phyloP scores from a whole-genome alignment of 1,140 invertebrate genomes.

The Odontomachus brunneus region DNA sequence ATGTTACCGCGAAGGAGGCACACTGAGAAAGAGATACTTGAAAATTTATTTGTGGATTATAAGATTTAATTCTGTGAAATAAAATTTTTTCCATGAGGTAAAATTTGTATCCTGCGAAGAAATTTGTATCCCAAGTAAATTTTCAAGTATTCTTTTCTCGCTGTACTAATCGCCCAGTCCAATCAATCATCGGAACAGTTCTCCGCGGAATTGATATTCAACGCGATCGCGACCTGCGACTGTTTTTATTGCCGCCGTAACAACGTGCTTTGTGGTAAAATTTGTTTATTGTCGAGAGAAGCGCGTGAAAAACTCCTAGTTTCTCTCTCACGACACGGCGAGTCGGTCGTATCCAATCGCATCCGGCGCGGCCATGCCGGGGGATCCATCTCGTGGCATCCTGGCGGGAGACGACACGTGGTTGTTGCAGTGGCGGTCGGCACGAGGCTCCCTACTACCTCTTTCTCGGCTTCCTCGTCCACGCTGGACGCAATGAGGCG shows the following conservation, averaged over 20 bases:
- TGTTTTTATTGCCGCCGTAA: neutral
- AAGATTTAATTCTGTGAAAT: no score
- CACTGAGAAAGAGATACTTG: no score
- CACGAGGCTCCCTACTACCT: conserved; percentile 71
- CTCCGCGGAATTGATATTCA: no score
- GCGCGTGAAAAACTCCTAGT: conserved; percentile 24
- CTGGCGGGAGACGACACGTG: conserved; percentile 76
- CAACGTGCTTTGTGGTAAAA: neutral
- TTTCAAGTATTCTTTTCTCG: no score
- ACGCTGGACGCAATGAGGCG: conserved; percentile 74
- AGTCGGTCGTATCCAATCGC: conserved; percentile 48
- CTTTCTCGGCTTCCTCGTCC: conserved; percentile 67
- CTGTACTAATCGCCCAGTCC: no score
- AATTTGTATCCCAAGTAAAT: no score
- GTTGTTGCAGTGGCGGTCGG: conserved; percentile 62
- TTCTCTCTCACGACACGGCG: conserved; percentile 22
- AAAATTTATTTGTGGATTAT: no score
- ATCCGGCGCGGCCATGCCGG: conserved; percentile 48
- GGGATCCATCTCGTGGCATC: conserved; percentile 56
- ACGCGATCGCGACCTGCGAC: no score
- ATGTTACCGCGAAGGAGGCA: no score
- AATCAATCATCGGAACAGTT: no score
- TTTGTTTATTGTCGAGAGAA: conserved; percentile 9
- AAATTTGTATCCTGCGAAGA: no score
- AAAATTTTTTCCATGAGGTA: no score